Evolutionary conservation across 2,888 invertebrate species (phyloP).

Genomic region (Cephus pulcher): DNA sequence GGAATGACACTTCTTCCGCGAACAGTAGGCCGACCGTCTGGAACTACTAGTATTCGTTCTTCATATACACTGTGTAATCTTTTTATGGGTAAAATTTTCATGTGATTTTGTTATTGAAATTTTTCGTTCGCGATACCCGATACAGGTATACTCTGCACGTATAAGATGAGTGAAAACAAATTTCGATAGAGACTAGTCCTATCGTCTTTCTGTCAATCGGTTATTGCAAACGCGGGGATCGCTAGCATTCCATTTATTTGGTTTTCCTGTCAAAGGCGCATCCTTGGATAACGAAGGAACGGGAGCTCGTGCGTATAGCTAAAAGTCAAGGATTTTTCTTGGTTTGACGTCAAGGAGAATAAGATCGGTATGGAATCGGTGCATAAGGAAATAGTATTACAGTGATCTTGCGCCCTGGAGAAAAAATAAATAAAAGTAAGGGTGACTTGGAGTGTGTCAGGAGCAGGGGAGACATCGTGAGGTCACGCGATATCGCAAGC

Average conservation of each 20-base stretch:
- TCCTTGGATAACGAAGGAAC: no score
- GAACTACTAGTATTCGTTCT: no score
- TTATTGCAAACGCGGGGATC: no score
- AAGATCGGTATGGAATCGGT: background rate
- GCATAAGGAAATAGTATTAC: background rate
- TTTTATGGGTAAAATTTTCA: no score
- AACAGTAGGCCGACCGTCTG: background rate
- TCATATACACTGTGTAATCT: no score
- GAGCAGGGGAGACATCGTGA: background rate
- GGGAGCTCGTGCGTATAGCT: no score
- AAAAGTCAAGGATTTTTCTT: no score
- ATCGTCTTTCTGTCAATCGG: background rate
- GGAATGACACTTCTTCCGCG: background rate
- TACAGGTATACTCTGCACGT: background rate
- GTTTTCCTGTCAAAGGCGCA: no score
- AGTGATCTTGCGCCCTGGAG: accelerated
- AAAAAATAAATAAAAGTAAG: background rate
- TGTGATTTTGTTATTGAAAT: background rate
- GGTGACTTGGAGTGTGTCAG: background rate
- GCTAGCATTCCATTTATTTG: no score
- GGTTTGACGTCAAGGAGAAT: no score
- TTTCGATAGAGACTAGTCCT: background rate
- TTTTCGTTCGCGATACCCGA: background rate
- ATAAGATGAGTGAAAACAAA: background rate
- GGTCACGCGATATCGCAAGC: background rate